These are phyloP conservation scores for Spodoptera frugiperda DNA, from an alignment of 1,140 invertebrate species.

Conservation along the genomic window DNA sequence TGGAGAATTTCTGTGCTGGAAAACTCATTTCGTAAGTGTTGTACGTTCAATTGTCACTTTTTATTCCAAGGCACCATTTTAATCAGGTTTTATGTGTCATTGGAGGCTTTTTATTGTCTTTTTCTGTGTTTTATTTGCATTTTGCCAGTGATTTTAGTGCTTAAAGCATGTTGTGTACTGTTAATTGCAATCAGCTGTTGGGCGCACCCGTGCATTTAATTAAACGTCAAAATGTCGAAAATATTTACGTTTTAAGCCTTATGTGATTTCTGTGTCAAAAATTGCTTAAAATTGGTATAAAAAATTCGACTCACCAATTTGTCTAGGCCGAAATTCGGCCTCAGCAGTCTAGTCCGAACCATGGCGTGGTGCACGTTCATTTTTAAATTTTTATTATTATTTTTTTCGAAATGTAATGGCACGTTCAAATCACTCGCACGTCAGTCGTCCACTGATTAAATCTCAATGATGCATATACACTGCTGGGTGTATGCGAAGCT, in stretches of 20 bases:
- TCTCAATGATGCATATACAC: slow-evolving; percentile 61
- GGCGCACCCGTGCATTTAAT: slow-evolving; percentile 53
- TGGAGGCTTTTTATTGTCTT: slow-evolving; percentile 48
- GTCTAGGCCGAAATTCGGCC: slow-evolving; percentile 64
- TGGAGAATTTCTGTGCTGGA: slow-evolving; percentile 68
- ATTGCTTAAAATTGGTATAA: slow-evolving; percentile 30
- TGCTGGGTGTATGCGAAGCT: slow-evolving; percentile 48
- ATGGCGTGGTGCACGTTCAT: slow-evolving; percentile 78
- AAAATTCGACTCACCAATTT: slow-evolving; percentile 69
- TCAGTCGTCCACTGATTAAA: slow-evolving; percentile 65
- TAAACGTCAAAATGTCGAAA: slow-evolving; percentile 59
- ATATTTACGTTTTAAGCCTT: background rate
- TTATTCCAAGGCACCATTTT: slow-evolving; percentile 63
- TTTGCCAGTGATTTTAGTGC: slow-evolving; percentile 1
- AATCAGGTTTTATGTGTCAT: slow-evolving; percentile 60
- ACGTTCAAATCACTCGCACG: slow-evolving; percentile 67
- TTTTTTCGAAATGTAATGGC: slow-evolving; percentile 50
- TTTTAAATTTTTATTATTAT: slow-evolving; percentile 47
- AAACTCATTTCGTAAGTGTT: slow-evolving; percentile 76
- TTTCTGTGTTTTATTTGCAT: slow-evolving; percentile 44
- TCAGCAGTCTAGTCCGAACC: slow-evolving; percentile 61
- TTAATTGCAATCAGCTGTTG: slow-evolving; percentile 71
- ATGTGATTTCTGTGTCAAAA: slow-evolving; percentile 15
- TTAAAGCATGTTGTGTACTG: slow-evolving; percentile 40
- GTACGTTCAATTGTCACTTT: slow-evolving; percentile 52